phyloP scores from a whole-genome alignment of 2,797 vertebrate species.

The Thunnus albacares region DNA sequence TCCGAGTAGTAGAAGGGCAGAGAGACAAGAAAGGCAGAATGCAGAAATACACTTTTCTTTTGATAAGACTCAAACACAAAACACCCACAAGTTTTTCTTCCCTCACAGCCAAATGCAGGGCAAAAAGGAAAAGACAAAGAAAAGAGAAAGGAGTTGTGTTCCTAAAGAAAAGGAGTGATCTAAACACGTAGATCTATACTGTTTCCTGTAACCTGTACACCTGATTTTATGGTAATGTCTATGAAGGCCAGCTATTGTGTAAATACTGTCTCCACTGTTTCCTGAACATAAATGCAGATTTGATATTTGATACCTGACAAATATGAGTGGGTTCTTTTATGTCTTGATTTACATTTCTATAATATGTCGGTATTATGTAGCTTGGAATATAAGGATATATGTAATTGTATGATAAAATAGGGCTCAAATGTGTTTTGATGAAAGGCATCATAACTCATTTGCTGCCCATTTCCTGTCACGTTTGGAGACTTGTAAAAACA shows the following conservation, averaged over 20 bases:
- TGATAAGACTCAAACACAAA: constrained; percentile 42
- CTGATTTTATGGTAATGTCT: constrained; percentile 67
- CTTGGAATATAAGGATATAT: constrained; percentile 16
- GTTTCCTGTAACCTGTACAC: constrained; percentile 60
- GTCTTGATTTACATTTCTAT: constrained; percentile 36
- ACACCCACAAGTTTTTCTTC: constrained; percentile 24
- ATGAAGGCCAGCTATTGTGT: constrained; percentile 65
- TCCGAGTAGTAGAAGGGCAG: neutral
- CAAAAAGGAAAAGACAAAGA: constrained; percentile 32
- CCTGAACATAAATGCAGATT: constrained; percentile 54
- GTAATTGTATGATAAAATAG: constrained; percentile 30
- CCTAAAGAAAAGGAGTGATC: constrained; percentile 22
- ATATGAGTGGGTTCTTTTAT: constrained; percentile 23
- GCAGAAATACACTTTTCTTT: constrained; percentile 7
- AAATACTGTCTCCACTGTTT: constrained; percentile 68
- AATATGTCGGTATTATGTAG: constrained; percentile 6
- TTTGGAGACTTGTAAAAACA: constrained; percentile 70
- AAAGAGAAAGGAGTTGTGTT: neutral
- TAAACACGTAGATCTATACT: constrained; percentile 31
- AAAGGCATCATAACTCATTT: constrained; percentile 66
- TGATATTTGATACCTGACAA: constrained; percentile 63
- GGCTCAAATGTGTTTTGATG: constrained; percentile 56
- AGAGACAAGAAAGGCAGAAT: constrained; percentile 18
- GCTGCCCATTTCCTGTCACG: constrained; percentile 69
- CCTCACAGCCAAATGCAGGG: constrained; percentile 17